Base-by-base conservation (phyloP, 2,888 invertebrate species). In the Eupithecia centaureata region DNA sequence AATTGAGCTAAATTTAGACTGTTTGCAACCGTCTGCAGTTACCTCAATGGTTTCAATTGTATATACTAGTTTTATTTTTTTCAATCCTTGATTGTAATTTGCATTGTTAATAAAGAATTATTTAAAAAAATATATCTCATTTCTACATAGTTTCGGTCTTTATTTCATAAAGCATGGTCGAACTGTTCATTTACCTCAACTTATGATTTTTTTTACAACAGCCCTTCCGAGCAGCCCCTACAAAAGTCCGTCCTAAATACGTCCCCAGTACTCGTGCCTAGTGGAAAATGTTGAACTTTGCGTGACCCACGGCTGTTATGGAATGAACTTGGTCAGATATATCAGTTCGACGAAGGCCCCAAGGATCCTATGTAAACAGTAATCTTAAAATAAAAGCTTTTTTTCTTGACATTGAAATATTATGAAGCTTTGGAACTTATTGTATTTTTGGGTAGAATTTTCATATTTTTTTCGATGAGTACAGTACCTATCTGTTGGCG, bases 241-340 rank as follows among this genome's bases (percentile, higher is more conserved):
- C 28, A 22, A 22, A 52, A 13, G 25, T n/a, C 5, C 22, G 12
- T 33, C 63, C 70, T 70, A 1, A 61, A 12, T 66, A 61, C 66
- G 58, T 12, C 58, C 70, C 22, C 18, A 33, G n/a, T 27, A 32
- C 54, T 54, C 54, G 47, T 56, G 54, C 51, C 35, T 51, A 60
- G 35, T 58, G 61, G 64, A 65, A 68, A 70, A 67, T 63, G 71
- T 67, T 73, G 73, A 79, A 77, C 75, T 78, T 79, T 76, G 76
- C 76, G 76, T 79, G 77, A 79, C 77, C 71, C 71, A 71, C 61
- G 47, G 33, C 63, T 65, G 71, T 76, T 76, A 71, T 70, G 62
- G 56, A 63, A 63, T 71, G 67, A 77, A 71, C 69, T 70, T 70
- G 65, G 63, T 54, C 62, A 70, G 66, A 70, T 66, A 60, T 71